Percentiles rank a stretch among this genome's conserved stretches.
Conservation (phyloP, 2,113 vertebrate species). For the Peromyscus polionotus region DNA sequence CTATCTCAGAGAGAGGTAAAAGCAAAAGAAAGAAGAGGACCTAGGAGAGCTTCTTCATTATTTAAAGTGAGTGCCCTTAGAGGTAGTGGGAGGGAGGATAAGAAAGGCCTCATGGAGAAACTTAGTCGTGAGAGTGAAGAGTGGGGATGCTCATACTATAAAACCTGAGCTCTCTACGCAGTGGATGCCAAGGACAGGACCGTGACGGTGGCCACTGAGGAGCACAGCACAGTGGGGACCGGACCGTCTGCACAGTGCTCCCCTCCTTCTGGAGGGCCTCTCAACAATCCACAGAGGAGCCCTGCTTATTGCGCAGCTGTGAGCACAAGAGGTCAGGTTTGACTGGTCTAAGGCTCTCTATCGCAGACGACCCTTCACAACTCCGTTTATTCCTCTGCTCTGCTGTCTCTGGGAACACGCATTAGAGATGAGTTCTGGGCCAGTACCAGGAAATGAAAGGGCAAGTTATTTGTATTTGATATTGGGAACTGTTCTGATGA, state of each 20-base stretch:
- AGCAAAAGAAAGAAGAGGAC: background rate
- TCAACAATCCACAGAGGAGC: background rate
- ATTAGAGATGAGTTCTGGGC: background rate
- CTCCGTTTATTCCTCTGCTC: background rate
- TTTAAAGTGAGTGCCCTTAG: background rate
- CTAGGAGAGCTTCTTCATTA: background rate
- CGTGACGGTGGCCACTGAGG: background rate
- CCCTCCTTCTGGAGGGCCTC: background rate
- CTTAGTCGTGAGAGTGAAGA: background rate
- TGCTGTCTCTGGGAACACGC: background rate
- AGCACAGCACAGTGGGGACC: rapidly evolving
- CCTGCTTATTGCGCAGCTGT: background rate
- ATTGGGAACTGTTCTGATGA: background rate
- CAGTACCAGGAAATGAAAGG: background rate
- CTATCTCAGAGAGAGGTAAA: background rate
- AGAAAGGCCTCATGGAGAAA: background rate
- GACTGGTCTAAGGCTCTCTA: background rate
- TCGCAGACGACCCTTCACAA: background rate
- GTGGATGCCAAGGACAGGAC: too few species aligned
- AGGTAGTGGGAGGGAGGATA: background rate
- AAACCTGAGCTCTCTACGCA: background rate
- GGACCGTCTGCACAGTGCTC: background rate
- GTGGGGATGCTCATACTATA: background rate
- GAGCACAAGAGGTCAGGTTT: background rate
- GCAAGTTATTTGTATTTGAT: background rate